Percentiles rank a stretch among this genome's conserved stretches.
Evolutionary conservation across 1,140 invertebrate genomes (phyloP).

Genomic region (Brachionus manjavacas): DNA sequence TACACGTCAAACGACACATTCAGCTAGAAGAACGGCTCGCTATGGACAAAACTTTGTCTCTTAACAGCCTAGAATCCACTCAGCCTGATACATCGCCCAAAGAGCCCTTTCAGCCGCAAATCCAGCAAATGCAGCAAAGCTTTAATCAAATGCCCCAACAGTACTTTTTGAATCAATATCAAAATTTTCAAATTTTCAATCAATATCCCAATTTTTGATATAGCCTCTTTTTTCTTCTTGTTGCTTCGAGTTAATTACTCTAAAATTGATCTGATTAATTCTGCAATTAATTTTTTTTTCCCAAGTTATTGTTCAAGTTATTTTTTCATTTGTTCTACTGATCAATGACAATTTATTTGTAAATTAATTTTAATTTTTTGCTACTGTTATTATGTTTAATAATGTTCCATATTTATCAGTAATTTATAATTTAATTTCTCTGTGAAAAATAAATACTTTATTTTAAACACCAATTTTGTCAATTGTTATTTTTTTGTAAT

Average conservation of each 20-base stretch:
- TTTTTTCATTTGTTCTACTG: not conserved
- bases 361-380: not conserved
- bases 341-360: not conserved
- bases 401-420: not conserved
- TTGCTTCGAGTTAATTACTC: not conserved
- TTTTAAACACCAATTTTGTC: not conserved
- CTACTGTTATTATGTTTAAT: not conserved
- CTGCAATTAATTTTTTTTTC: not conserved
- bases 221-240: not conserved
- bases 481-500: not conserved
- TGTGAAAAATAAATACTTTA: not conserved
- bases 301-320: not conserved
- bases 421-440: not conserved
- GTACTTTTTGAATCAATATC: not conserved
- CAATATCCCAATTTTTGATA: not conserved
- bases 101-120: not conserved
- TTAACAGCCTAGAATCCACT: not conserved
- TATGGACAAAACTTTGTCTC: not conserved
- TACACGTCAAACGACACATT: constrained; percentile 86
- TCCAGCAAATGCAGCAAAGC: not conserved
- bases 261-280: not conserved
- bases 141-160: not conserved
- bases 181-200: not conserved
- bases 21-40: not conserved
- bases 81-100: not conserved